These are phyloP conservation scores for Caranx melampygus DNA, from an alignment of 2,113 vertebrate species.

Conservation along the genomic window DNA sequence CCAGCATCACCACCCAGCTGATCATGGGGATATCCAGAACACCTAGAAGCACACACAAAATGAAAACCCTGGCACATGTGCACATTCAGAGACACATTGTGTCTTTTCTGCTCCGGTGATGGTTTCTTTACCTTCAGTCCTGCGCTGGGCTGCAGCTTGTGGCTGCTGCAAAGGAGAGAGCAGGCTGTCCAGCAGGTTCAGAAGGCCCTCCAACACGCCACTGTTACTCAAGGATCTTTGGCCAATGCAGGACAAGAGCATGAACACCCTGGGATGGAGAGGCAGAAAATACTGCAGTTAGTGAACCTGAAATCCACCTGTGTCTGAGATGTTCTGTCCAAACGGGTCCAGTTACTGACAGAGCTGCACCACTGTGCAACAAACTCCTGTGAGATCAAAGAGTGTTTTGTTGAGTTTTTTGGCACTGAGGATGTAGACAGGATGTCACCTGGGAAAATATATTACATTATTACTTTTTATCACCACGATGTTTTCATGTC, in stretches of 20 bases:
- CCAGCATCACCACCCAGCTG: conserved; percentile 99
- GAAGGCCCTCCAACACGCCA: conserved; percentile 95
- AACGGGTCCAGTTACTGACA: no score
- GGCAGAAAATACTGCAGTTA: neutral
- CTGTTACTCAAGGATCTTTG: conserved; percentile 98
- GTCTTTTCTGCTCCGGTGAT: neutral
- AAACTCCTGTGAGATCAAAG: no score
- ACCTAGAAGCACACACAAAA: conserved; percentile 75
- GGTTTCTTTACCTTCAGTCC: conserved; percentile 89
- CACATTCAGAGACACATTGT: neutral
- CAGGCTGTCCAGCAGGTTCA: conserved; percentile 95
- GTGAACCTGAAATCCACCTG: neutral
- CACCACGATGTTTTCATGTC: no score
- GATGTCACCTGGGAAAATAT: no score
- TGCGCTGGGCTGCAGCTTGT: conserved; percentile 83
- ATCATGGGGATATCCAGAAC: conserved; percentile 99
- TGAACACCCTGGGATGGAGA: conserved; percentile 89
- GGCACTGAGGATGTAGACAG: no score
- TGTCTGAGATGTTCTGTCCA: no score
- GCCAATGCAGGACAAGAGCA: conserved; percentile 98
- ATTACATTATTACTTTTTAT: no score
- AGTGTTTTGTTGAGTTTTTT: no score
- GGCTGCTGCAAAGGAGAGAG: conserved; percentile 94
- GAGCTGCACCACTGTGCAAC: no score
- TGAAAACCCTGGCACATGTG: neutral